Evolutionary conservation across 2,797 vertebrate species (phyloP), one percentile per base, ranked within the genome.

Genomic region (Sciurus carolinensis): DNA sequence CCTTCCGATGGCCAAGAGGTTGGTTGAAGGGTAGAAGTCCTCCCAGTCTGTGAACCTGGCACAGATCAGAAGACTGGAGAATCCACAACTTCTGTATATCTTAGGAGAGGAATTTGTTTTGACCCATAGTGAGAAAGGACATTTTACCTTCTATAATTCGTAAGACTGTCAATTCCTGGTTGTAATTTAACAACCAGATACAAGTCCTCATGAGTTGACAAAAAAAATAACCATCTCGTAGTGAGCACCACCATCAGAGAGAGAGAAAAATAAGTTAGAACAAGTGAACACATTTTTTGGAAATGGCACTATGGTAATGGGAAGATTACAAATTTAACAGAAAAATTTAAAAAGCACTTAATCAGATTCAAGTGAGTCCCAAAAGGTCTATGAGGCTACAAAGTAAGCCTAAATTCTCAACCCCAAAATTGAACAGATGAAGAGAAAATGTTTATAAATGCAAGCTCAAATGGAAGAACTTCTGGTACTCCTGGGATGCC

Each of bases 391-490:
- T 64, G 14, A 42, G 57, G 13, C 18, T 50, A 72, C 20, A 81
- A 90, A 33, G 30, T 20, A 67, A 39, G 33, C 7, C 30, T 50
- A 72, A 15, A 76, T 91, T 87, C 47, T 80, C 62, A 87, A 84
- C 18, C 64, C 22, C 62, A 66, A 73, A 42, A 39, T 0, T 44
- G 50, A 88, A 62, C 7, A 62, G 36, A 36, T 66, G 36, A 77
- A 92, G 64, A 52, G n/a, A 92, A 92, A 87, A 44, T 69, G 33
- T 28, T 75, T 47, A 85, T 50, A 81, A 83, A 82, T 4, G 24
- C n/a, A 62, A 81, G 28, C 24, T 91, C 69, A 75, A 44, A 52
- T 39, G 39, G 77, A 13, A 90, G 26, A 64, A 64, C 6, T 47
- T 54, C 50, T 26, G 42, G 5, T 15, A 36, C 54, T 14, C 67